Evolutionary conservation across 2,113 vertebrate species (phyloP).

Genomic region (Ranitomeya variabilis): DNA sequence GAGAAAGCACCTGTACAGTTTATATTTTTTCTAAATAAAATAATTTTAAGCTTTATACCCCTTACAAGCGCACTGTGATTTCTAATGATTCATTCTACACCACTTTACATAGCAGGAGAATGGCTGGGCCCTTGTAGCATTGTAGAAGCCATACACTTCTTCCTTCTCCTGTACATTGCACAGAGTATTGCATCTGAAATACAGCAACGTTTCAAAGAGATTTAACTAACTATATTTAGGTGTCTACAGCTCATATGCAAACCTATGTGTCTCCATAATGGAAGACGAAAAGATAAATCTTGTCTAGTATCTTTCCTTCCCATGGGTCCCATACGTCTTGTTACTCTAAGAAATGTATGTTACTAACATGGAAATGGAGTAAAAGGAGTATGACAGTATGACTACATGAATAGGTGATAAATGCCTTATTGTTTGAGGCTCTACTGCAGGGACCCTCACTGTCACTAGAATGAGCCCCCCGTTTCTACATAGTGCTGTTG

Average conservation of each 20-base stretch:
- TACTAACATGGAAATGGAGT: background rate
- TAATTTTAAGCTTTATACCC: background rate
- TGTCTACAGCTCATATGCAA: no score
- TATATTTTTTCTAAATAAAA: constrained; percentile 28
- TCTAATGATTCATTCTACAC: background rate
- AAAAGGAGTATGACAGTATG: background rate
- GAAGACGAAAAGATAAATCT: background rate
- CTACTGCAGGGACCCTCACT: no score
- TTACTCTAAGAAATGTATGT: no score
- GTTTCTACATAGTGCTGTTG: no score
- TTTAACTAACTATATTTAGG: background rate
- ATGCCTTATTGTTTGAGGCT: no score
- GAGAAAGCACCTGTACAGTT: constrained; percentile 34
- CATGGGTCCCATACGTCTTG: background rate
- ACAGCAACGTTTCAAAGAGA: background rate
- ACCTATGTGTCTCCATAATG: background rate
- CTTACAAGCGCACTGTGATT: background rate
- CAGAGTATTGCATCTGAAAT: background rate
- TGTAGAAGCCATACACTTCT: background rate
- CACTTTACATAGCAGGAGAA: background rate
- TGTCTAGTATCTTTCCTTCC: background rate
- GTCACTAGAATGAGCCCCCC: no score
- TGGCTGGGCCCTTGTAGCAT: background rate
- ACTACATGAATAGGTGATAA: no score
- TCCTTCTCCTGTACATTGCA: background rate